phyloP scores from a whole-genome alignment of 2,888 invertebrate species.

The Macrosoma leucophasiata region DNA sequence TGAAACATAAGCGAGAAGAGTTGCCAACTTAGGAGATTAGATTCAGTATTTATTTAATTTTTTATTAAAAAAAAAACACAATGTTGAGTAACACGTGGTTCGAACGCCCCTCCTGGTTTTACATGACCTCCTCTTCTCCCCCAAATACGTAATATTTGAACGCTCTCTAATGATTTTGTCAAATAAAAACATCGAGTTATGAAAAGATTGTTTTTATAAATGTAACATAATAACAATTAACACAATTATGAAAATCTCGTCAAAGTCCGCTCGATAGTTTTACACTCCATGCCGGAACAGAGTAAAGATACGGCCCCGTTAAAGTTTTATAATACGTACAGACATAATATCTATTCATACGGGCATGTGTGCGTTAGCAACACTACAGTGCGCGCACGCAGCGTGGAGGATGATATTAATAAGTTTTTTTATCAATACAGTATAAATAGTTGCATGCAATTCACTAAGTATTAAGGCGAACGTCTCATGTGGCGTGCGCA shows the following conservation, averaged over 20 bases:
- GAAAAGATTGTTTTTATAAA: background rate
- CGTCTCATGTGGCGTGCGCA: conserved; percentile 15
- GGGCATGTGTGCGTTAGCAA: conserved; percentile 11
- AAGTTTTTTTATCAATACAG: conserved; percentile 45
- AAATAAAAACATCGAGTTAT: too few species aligned
- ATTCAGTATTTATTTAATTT: too few species aligned
- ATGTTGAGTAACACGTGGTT: too few species aligned
- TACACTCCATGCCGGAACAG: conserved; percentile 14
- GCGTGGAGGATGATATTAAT: conserved; percentile 49
- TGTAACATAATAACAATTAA: conserved; percentile 1
- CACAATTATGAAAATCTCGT: conserved; percentile 12
- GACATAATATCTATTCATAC: conserved; percentile 2
- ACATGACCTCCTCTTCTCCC: too few species aligned
- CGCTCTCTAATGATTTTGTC: too few species aligned
- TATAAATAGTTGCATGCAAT: conserved; percentile 26
- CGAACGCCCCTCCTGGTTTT: too few species aligned
- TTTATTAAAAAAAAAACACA: too few species aligned
- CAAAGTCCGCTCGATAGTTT: conserved; percentile 13
- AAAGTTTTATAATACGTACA: conserved; percentile 19
- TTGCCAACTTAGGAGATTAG: too few species aligned
- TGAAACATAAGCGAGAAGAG: too few species aligned
- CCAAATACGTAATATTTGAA: too few species aligned
- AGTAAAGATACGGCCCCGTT: conserved; percentile 14
- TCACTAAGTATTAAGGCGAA: conserved; percentile 18
- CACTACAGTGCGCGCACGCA: conserved; percentile 30